Percentiles rank a stretch among this genome's conserved stretches.
Conservation (phyloP, 2,797 vertebrate genomes). For the Mus spretus region DNA sequence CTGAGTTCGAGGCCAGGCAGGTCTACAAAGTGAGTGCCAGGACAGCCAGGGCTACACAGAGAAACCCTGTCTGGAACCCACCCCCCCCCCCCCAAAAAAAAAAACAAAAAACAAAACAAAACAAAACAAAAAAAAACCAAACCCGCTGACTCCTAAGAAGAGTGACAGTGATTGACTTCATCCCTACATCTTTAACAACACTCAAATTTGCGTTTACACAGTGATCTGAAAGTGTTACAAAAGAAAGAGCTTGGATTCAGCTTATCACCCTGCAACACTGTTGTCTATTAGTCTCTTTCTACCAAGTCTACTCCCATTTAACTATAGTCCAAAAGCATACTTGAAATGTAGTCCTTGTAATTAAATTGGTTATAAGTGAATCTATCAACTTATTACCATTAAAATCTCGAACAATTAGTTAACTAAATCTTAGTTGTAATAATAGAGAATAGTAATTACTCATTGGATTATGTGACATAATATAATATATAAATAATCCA, state of each 20-base stretch:
- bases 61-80: no score
- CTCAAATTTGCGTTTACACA: neutral
- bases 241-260: neutral
- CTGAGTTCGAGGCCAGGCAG: no score
- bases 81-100: no score
- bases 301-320: conserved; percentile 15
- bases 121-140: no score
- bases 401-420: conserved; percentile 27
- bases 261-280: conserved; percentile 33
- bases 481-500: neutral
- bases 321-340: neutral
- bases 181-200: neutral
- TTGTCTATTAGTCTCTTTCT: neutral
- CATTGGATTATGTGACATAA: conserved; percentile 46
- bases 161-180: neutral
- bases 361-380: conserved; percentile 8
- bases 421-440: conserved; percentile 49
- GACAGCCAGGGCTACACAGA: no score
- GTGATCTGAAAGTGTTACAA: conserved; percentile 34
- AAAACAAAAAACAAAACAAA: no score
- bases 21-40: no score
- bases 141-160: neutral
- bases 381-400: neutral
- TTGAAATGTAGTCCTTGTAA: conserved; percentile 3
- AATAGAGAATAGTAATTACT: conserved; percentile 9